Percentiles rank a stretch among this genome's conserved stretches.
Conservation (phyloP, 2,888 invertebrate genomes). For the Drosophila recens region DNA sequence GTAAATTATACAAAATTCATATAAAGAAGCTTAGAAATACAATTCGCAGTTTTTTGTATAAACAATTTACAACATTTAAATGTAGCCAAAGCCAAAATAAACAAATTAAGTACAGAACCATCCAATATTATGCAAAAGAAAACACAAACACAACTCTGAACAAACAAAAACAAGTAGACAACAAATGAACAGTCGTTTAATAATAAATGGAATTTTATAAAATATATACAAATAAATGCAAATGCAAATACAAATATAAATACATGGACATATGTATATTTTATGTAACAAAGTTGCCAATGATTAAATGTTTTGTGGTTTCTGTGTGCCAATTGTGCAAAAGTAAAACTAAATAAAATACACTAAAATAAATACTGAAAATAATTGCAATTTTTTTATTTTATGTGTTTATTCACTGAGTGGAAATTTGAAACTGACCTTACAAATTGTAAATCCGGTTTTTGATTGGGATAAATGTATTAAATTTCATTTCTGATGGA, state of each 20-base stretch:
- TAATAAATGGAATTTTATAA: constrained; percentile 30
- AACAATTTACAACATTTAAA: constrained; percentile 34
- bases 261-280: constrained; percentile 14
- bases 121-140: constrained; percentile 17
- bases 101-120: constrained; percentile 9
- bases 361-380: constrained; percentile 30
- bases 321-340: constrained; percentile 60
- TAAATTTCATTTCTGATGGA: background rate
- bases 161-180: constrained; percentile 12
- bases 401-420: background rate
- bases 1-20: constrained; percentile 8
- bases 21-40: constrained; percentile 46
- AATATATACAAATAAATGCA: constrained; percentile 14
- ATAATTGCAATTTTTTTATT: constrained; percentile 7
- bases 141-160: constrained; percentile 10
- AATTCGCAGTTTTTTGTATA: constrained; percentile 42
- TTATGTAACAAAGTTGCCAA: constrained; percentile 65
- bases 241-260: constrained; percentile 3
- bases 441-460: background rate
- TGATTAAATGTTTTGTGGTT: constrained; percentile 68
- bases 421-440: background rate
- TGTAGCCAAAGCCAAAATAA: constrained; percentile 9
- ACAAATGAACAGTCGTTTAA: background rate
- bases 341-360: constrained; percentile 35
- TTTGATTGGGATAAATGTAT: background rate